A percentile compares a stretch with the other conserved stretches of the same genome.
Evolutionary conservation across 2,113 vertebrate genomes (phyloP).

Genomic region (Dasypus novemcinctus): DNA sequence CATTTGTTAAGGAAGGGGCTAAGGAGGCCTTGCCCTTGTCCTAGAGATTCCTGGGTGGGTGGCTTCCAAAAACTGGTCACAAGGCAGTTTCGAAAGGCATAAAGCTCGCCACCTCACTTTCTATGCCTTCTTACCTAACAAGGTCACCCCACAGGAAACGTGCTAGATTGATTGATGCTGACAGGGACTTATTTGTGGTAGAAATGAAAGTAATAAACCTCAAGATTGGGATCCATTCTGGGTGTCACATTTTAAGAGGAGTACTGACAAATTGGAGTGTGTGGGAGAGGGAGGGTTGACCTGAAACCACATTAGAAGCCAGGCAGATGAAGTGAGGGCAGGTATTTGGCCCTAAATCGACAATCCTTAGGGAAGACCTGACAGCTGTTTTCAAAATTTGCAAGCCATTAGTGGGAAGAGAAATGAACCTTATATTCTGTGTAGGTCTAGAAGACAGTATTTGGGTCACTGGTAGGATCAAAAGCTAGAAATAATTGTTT

Average conservation of each 20-base stretch:
- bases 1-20: not conserved
- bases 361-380: not conserved
- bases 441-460: not conserved
- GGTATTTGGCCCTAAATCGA: not conserved
- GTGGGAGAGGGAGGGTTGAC: not conserved
- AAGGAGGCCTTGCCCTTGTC: not conserved
- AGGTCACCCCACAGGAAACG: constrained; percentile 51
- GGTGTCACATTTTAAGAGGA: constrained; percentile 20
- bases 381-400: not conserved
- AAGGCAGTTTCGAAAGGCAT: not conserved
- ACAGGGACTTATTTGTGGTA: constrained; percentile 62
- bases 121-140: not conserved
- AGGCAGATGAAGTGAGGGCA: not conserved
- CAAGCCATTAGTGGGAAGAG: not conserved
- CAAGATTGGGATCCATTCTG: constrained; percentile 54
- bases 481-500: not conserved
- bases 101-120: not conserved
- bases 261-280: not conserved
- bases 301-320: not conserved
- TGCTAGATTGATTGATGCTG: constrained; percentile 57
- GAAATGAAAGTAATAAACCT: constrained; percentile 68
- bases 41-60: not conserved
- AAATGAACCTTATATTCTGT: not conserved
- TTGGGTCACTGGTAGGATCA: not conserved
- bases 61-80: not conserved